phyloP scores from a whole-genome alignment of 2,888 invertebrate species.

The Cheiracanthium punctorium region DNA sequence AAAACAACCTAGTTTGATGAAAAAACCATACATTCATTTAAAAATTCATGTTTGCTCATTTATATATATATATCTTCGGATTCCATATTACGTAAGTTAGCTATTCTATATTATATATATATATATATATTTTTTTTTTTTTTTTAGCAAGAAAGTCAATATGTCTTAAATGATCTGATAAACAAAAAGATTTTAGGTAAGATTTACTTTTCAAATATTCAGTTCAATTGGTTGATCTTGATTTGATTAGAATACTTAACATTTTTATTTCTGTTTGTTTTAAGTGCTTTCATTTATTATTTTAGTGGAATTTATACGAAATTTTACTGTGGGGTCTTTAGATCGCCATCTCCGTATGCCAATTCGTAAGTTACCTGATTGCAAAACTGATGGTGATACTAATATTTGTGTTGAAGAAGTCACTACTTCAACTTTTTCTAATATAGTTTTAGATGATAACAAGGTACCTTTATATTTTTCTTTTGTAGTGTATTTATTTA shows the following conservation, averaged over 20 bases:
- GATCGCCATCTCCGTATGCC: slow-evolving; percentile 76
- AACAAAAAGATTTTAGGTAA: slow-evolving; percentile 76
- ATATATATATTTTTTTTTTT: slow-evolving; percentile 49
- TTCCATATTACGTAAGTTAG: too few relatives aligned
- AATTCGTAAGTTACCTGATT: slow-evolving; percentile 47
- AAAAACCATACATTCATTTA: too few relatives aligned
- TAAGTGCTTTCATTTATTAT: background rate
- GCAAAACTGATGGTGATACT: slow-evolving; percentile 66
- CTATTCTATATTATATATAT: too few relatives aligned
- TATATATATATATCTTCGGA: too few relatives aligned
- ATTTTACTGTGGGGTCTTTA: slow-evolving; percentile 78
- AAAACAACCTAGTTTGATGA: too few relatives aligned
- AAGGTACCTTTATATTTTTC: too few relatives aligned
- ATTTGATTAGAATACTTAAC: background rate
- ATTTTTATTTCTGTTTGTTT: background rate
- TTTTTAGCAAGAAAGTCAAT: slow-evolving; percentile 83
- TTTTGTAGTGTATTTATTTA: too few relatives aligned
- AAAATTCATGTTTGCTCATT: too few relatives aligned
- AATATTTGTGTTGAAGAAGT: slow-evolving; percentile 81
- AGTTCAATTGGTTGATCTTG: too few relatives aligned
- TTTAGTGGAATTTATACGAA: slow-evolving; percentile 77
- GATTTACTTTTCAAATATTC: background rate
- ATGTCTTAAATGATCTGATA: slow-evolving; percentile 78
- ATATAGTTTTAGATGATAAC: slow-evolving; percentile 80
- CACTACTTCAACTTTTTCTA: slow-evolving; percentile 81